Base-by-base conservation (phyloP, 2,888 invertebrate genomes). In the Aradus depressus region DNA sequence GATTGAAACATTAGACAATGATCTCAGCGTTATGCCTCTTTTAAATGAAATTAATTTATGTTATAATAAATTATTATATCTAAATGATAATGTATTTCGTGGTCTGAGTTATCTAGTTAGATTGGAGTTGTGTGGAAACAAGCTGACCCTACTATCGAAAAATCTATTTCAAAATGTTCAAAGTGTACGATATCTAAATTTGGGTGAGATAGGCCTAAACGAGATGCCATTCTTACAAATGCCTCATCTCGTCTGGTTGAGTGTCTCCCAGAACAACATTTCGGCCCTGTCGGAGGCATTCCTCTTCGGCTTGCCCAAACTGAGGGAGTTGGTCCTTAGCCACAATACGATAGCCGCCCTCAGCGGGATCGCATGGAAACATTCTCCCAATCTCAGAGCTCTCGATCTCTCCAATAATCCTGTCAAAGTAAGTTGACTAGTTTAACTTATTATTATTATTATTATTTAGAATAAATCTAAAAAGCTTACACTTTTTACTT, bases 51-150 rank as follows among this genome's bases (percentile, higher is more conserved):
- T 91, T 51, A 83, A 87, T 69, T 69, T 91, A 63, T 82, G 83
- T 37, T 75, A 76, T 63, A 91, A 91, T 70, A 80, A 82, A 63
- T 73, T 90, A 55, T 85, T 84, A 14, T 85, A 88, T 58, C 69
- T 91, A 58, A 88, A 89, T 3, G 89, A 90, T 69, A 90, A 88
- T 66, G 87, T 88, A 18, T 90, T 91, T 67, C 82, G 83, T 22
- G 84, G 84, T 64, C 74, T 90, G 50, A 81, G 81, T 41, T 80
- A 81, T 59, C 70, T 89, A 54, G 78, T 89, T 59, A 79, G 79
- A 61, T 71, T 91, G 61, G 87, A 90, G 69, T 72, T 91, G 41
- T 84, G 86, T 60, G 78, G 76, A 59, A 90, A 90, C 70, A 77
- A 79, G 32, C 72, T 90, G 56, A 80, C 86, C 61, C 84, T 88